Evolutionary conservation across 2,797 vertebrate genomes (phyloP).

Genomic region (Coregonus sp.): DNA sequence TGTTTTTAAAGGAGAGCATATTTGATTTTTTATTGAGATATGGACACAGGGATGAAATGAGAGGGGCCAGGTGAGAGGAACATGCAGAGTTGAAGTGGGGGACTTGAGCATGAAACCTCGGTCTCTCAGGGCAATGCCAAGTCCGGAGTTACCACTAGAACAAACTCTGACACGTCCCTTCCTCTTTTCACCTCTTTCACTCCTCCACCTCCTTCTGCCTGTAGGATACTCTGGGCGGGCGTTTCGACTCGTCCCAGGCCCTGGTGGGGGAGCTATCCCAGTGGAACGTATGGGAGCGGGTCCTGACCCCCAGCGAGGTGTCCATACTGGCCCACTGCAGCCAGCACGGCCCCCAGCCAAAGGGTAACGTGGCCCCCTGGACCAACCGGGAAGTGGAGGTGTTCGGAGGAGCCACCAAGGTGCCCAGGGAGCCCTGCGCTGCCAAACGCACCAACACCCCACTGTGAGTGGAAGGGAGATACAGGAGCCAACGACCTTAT

Average conservation of each 20-base stretch:
- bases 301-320: conserved; percentile 83
- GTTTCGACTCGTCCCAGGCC: conserved; percentile 89
- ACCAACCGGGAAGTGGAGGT: conserved; percentile 85
- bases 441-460: conserved; percentile 71
- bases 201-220: not conserved
- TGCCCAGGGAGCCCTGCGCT: conserved; percentile 80
- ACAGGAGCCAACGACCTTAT: not conserved
- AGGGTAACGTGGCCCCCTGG: conserved; percentile 88
- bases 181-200: not conserved
- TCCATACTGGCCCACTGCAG: conserved; percentile 87
- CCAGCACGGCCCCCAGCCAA: conserved; percentile 79
- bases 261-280: conserved; percentile 93
- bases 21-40: not conserved
- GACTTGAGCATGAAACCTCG: not conserved
- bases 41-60: not conserved
- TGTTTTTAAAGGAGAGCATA: not conserved
- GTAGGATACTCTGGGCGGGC: not conserved
- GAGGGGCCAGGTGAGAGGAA: conserved; percentile 1
- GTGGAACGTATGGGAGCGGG: conserved; percentile 90
- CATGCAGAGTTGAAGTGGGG: not conserved
- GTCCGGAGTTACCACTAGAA: not conserved
- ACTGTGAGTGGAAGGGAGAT: conserved; percentile 53
- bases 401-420: conserved; percentile 87
- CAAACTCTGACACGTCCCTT: not conserved
- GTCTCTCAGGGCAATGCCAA: not conserved